Conservation (phyloP, 23 tunicate genomes). For the Styela plicata region DNA sequence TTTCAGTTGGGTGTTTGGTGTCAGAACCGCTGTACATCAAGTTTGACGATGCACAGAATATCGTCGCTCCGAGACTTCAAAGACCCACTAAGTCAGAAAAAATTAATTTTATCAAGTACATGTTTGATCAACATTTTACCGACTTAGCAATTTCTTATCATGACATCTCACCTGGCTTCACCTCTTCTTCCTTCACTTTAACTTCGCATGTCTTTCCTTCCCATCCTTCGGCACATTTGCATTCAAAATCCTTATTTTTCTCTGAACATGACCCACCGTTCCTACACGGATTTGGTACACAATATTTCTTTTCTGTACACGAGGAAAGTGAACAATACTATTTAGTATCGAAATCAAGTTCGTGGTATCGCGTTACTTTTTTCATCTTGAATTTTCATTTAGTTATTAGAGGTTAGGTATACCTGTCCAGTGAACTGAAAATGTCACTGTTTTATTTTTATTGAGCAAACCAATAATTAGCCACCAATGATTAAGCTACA, state of each 20-base stretch:
- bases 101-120: not conserved
- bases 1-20: no score
- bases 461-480: no score
- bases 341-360: no score
- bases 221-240: slow-evolving; percentile 59
- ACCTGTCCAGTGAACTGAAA: no score
- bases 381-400: no score
- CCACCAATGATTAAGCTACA: not conserved
- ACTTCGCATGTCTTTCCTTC: slow-evolving; percentile 37
- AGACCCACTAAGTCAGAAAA: not conserved
- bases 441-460: no score
- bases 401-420: no score
- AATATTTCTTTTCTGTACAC: slow-evolving; percentile 10
- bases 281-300: slow-evolving; percentile 48
- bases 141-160: not conserved
- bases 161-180: not conserved
- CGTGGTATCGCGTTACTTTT: no score
- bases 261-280: slow-evolving; percentile 61
- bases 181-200: slow-evolving; percentile 1
- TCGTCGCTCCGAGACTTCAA: no score
- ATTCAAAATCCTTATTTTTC: slow-evolving; percentile 15
- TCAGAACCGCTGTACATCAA: no score
- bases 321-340: no score
- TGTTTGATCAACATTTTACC: not conserved
- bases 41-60: no score